Evolutionary conservation across 2,888 invertebrate genomes (phyloP), one percentile per base, ranked within the genome.

Genomic region (Pilophorus perplexus): DNA sequence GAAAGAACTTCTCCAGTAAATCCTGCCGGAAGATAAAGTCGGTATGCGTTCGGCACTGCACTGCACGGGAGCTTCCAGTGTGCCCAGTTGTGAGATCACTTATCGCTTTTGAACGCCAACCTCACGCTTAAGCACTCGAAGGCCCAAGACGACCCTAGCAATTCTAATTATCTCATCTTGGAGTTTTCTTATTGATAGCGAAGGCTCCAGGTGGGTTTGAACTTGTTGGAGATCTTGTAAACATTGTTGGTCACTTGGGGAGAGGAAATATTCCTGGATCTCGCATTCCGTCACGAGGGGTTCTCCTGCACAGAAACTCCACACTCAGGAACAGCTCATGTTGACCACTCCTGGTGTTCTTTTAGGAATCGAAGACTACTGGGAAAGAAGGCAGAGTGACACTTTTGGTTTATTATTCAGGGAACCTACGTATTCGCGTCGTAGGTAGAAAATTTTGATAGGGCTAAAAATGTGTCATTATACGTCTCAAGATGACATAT

Each of bases 101-200:
- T 59, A 59, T 59, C 59, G 59, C 42, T 25, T 38, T 38, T 6
- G 42, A 42, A 10, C 42, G 42, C 10, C 5, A n/a, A n/a, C n/a
- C n/a, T n/a, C n/a, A n/a, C n/a, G n/a, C n/a, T n/a, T n/a, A 25
- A 27, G 16, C 59, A 59, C 23, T 44, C 44, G 27, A 5, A 27
- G 25, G 6, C 27, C 25, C 40, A 5, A 5, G 48, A 48, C 20
- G 22, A 6, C 22, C 48, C 20, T 22, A 16, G 59, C 59, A 10
- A 59, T 59, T 42, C 44, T 59, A 59, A 59, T 59, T 59, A 59
- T 59, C 59, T 59, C 59, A 59, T 59, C 22, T 59, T 23, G 40
- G 20, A 25, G 22, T 28, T 52, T 52, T 52, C 52, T 52, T 52
- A 52, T 52, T 52, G 28, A 52, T 52, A 52, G 52, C 25, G 22